phyloP scores from a whole-genome alignment of 2,888 invertebrate genomes.

The Congeria kusceri region DNA sequence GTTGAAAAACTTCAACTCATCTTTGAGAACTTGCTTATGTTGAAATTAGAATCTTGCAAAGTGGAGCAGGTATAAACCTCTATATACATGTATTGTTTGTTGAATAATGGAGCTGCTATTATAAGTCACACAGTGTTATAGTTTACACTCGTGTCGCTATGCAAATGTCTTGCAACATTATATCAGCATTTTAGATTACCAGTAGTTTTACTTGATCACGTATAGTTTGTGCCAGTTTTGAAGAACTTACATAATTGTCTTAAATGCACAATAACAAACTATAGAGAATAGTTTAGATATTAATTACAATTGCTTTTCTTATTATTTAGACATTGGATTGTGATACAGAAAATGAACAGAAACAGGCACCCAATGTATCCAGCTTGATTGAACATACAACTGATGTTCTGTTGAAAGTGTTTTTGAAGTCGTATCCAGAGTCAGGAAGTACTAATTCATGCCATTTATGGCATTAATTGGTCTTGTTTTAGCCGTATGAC shows the following conservation, averaged over 20 bases:
- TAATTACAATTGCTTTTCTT: too few species aligned
- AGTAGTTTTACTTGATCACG: not conserved
- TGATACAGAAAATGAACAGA: not conserved
- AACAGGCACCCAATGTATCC: not conserved
- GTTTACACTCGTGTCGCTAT: too few species aligned
- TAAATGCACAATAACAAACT: not conserved
- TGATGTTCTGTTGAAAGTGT: conserved; percentile 11
- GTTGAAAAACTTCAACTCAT: too few species aligned
- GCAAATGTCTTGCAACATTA: conserved; percentile 2
- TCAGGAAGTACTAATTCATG: not conserved
- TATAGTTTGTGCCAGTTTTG: too few species aligned
- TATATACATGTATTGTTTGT: too few species aligned
- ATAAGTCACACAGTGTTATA: too few species aligned
- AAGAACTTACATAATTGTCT: too few species aligned
- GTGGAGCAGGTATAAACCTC: too few species aligned
- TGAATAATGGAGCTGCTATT: too few species aligned
- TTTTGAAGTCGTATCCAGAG: conserved; percentile 4
- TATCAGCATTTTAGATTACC: not conserved
- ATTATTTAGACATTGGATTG: not conserved
- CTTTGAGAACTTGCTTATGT: too few species aligned
- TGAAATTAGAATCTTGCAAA: too few species aligned
- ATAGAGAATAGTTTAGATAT: too few species aligned
- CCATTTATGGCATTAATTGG: not conserved
- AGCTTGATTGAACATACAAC: not conserved
- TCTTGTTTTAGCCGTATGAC: not conserved